These are phyloP conservation scores for Drosophila lutescens DNA, from an alignment of 2,888 invertebrate genomes.

Conservation along the genomic window DNA sequence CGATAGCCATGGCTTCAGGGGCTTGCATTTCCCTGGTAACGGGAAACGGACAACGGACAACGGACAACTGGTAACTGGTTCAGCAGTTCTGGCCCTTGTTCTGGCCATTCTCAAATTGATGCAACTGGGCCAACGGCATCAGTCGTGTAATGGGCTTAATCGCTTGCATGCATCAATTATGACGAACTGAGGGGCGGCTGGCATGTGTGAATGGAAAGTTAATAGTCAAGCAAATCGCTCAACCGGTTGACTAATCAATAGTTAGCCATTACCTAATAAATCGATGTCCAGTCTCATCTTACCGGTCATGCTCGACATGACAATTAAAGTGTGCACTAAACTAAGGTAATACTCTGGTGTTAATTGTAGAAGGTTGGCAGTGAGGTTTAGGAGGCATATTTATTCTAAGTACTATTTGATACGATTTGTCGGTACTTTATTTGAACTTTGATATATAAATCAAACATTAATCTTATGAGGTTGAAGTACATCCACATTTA, in stretches of 20 bases:
- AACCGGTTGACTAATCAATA: constrained; percentile 7
- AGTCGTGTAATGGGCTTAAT: constrained; percentile 38
- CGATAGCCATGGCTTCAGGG: constrained; percentile 10
- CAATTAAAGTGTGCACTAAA: constrained; percentile 2
- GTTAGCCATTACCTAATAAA: constrained; percentile 5
- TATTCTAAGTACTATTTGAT: constrained; percentile 2
- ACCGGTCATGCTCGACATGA: constrained; percentile 2
- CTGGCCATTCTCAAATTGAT: constrained; percentile 5
- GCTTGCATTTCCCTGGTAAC: constrained; percentile 16
- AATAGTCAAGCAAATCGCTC: constrained; percentile 12
- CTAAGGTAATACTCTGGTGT: constrained; percentile 2
- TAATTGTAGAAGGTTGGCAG: constrained; percentile 14
- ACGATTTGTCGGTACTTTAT: too few relatives aligned
- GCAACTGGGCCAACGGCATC: constrained; percentile 21
- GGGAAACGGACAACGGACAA: background rate
- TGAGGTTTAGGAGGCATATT: background rate
- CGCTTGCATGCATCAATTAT: constrained; percentile 27
- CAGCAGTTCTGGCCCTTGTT: constrained; percentile 11
- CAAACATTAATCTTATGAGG: background rate
- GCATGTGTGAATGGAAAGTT: constrained; percentile 8
- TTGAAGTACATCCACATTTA: too few relatives aligned
- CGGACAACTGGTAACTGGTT: background rate
- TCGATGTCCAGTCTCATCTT: constrained; percentile 3
- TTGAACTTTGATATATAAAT: too few relatives aligned
- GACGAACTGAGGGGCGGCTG: background rate